These are phyloP conservation scores for Porites divaricata DNA, from an alignment of 92 coral and sea anemone genomes.

Conservation along the genomic window DNA sequence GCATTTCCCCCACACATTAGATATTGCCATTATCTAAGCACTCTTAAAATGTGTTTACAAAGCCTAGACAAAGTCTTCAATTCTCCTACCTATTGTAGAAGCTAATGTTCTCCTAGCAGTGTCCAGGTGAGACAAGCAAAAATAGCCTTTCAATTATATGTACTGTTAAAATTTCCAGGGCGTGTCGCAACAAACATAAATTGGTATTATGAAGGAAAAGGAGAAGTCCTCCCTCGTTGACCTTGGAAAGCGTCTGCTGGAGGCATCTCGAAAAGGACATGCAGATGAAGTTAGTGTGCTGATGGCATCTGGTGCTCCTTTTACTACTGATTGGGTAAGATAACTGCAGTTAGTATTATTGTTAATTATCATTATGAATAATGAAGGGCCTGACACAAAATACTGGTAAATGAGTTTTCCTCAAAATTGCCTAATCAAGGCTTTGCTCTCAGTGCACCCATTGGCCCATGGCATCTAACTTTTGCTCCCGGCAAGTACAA, in stretches of 20 bases:
- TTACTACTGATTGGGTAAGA: constrained; percentile 99
- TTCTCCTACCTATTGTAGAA: too few species aligned
- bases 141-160: background rate
- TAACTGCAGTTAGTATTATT: background rate
- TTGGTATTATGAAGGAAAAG: constrained; percentile 78
- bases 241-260: constrained; percentile 91
- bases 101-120: too few species aligned
- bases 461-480: too few species aligned
- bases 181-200: background rate
- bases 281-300: constrained; percentile 93
- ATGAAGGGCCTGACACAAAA: background rate
- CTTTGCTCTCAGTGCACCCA: too few species aligned
- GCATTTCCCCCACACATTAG: too few species aligned
- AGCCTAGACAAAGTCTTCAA: too few species aligned
- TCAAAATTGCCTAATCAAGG: too few species aligned
- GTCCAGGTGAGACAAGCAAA: too few species aligned
- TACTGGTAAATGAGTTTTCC: too few species aligned
- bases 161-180: background rate
- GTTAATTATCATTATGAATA: background rate
- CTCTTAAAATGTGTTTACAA: too few species aligned
- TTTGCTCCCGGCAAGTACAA: too few species aligned
- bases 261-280: constrained; percentile 97
- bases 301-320: constrained; percentile 98
- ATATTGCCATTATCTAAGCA: too few species aligned
- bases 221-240: constrained; percentile 94